phyloP scores from a whole-genome alignment of 2,113 vertebrate genomes.

The Neoarius graeffei region DNA sequence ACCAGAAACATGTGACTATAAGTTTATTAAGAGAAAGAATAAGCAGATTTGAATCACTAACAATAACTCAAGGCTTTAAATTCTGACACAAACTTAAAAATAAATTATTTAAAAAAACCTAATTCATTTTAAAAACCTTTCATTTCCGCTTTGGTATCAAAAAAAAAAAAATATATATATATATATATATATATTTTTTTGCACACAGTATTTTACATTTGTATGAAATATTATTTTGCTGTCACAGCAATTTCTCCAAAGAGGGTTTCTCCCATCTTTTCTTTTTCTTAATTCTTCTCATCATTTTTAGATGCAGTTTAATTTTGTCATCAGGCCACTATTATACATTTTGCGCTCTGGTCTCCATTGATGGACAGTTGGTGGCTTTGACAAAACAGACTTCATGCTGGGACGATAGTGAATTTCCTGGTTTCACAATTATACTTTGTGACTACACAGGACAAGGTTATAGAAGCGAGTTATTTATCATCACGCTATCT shows the following conservation, averaged over 20 bases:
- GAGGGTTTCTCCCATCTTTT: background rate
- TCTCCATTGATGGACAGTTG: too few species aligned
- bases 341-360: too few species aligned
- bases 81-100: background rate
- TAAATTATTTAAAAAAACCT: background rate
- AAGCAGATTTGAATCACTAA: background rate
- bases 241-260: background rate
- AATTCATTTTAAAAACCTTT: background rate
- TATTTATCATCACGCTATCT: too few species aligned
- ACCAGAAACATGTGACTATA: background rate
- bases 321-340: too few species aligned
- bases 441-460: too few species aligned
- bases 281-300: background rate
- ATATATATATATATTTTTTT: background rate
- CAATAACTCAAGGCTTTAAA: background rate
- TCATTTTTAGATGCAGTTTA: background rate
- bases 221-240: too few species aligned
- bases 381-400: too few species aligned
- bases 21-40: background rate
- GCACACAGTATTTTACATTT: too few species aligned
- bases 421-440: too few species aligned
- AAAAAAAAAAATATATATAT: too few species aligned
- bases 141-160: background rate
- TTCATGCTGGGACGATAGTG: too few species aligned
- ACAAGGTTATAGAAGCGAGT: too few species aligned